Percentiles rank a stretch among this genome's conserved stretches.
These are phyloP conservation scores for Cantharis rufa DNA, from an alignment of 2,888 invertebrate species.

Conservation along the genomic window DNA sequence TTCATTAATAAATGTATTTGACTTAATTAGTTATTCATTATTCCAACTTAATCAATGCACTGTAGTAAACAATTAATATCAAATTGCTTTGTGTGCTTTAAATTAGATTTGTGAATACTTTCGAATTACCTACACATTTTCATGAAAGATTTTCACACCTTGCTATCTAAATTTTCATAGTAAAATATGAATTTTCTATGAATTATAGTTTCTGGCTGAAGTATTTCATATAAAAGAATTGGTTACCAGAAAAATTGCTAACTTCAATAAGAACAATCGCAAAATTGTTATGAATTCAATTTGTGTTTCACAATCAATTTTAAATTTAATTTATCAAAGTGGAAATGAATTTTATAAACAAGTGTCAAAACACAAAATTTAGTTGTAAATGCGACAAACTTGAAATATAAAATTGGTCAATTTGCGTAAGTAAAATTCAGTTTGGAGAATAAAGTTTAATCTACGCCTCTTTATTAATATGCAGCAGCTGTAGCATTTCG, in stretches of 20 bases:
- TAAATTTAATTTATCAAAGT: not conserved
- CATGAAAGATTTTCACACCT: not conserved
- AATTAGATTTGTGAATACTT: not conserved
- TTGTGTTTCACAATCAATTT: not conserved
- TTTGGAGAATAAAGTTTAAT: not conserved
- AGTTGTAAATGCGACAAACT: not conserved
- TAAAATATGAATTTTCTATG: not conserved
- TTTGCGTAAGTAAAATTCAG: not conserved
- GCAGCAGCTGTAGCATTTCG: not conserved
- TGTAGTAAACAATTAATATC: not conserved
- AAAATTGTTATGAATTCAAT: not conserved
- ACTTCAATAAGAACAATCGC: not conserved
- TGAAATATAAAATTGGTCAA: not conserved
- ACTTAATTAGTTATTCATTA: not conserved
- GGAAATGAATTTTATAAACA: not conserved
- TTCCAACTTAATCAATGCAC: not conserved
- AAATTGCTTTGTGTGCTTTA: not conserved
- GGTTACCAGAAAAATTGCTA: too few species aligned
- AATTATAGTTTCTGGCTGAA: too few species aligned
- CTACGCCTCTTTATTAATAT: not conserved
- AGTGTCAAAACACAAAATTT: not conserved
- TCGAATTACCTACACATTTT: not conserved
- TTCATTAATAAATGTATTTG: not conserved
- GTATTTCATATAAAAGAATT: too few species aligned
- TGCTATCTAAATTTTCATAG: not conserved